Base-by-base conservation (phyloP, 92 coral and sea anemone genomes). In the Zoanthus solanderi region DNA sequence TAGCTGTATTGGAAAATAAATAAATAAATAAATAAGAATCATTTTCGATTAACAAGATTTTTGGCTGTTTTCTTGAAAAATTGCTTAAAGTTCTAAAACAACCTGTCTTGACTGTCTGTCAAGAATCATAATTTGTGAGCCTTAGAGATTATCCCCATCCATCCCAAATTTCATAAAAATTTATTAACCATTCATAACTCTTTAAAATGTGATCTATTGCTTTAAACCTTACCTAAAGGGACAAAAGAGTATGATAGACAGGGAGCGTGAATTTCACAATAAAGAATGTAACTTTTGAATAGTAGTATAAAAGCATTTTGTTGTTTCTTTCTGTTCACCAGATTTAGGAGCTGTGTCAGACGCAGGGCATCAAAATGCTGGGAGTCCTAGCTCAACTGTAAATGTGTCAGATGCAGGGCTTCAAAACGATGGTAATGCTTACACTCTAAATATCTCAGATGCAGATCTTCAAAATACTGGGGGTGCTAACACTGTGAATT, bases 301-400 rank as follows among this genome's bases (percentile, higher is more conserved):
- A 13, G 61, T 75, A 50, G 9, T 47, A 75, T 75, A 47, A 75
- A 75, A 75, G 63, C 79, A 75, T 75, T 74, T 46, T 72, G 57
- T 75, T 75, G 79, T 75, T 75, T 75, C 42, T 75, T 75, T 75
- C 79, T 74, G 78, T 74, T 74, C 31, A 74, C 78, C 78, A 74
- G 78, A 74, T 74, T 74, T 74, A 46, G 78, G 78, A 74, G 56
- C 78, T 74, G 78, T 73, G 52, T 23, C 37, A 67, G 72, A 67
- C 42, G 42, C 72, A 9, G 37, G 8, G 4, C 42, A 23, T 28
- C 72, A 67, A 67, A 67, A 67, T 67, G 32, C 72, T 67, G 42
- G 13, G 14, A 23, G 72, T 67, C 44, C 72, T 67, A 67, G 8
- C 54, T 15, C n/a, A 28, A 63, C 23, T 23, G 23, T 23, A 30